Percentiles rank a stretch among this genome's conserved stretches.
These are phyloP conservation scores for Drosophila arizonae DNA, from an alignment of 1,140 invertebrate species.

Conservation along the genomic window DNA sequence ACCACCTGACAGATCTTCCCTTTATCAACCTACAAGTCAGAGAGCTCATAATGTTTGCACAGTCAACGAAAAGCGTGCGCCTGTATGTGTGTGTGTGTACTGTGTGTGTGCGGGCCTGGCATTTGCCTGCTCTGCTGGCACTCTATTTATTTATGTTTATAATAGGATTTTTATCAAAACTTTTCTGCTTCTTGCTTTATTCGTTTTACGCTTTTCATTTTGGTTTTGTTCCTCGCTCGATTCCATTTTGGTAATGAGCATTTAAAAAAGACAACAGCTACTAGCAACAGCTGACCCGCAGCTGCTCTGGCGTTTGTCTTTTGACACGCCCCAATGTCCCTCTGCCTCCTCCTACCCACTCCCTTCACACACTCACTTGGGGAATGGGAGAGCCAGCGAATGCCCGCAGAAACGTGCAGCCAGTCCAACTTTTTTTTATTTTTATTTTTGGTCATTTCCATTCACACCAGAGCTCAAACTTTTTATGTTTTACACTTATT, in stretches of 20 bases:
- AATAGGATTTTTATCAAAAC: slow-evolving; percentile 81
- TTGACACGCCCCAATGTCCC: slow-evolving; percentile 57
- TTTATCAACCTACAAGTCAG: slow-evolving; percentile 32
- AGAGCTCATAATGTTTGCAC: slow-evolving; percentile 69
- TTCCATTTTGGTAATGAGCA: slow-evolving; percentile 75
- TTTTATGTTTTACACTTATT: slow-evolving; percentile 27
- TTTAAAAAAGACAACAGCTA: slow-evolving; percentile 67
- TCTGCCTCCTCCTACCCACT: neutral
- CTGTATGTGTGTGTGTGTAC: slow-evolving; percentile 27
- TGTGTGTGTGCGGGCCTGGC: slow-evolving; percentile 38
- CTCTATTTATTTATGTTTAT: slow-evolving; percentile 81
- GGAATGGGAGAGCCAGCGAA: neutral
- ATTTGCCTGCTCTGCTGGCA: slow-evolving; percentile 41
- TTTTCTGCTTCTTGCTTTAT: slow-evolving; percentile 32
- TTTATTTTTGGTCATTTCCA: slow-evolving; percentile 43
- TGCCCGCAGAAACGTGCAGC: slow-evolving; percentile 29
- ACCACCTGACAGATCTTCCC: too few species aligned
- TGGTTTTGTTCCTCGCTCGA: slow-evolving; percentile 36
- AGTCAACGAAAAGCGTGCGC: slow-evolving; percentile 25
- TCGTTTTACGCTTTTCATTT: slow-evolving; percentile 17
- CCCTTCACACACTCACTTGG: neutral
- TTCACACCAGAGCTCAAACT: slow-evolving; percentile 31
- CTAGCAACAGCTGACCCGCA: slow-evolving; percentile 51
- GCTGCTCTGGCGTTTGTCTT: slow-evolving; percentile 60
- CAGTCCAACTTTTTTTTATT: slow-evolving; percentile 45